These are phyloP conservation scores for Ctenopoma kingsleyae DNA, from an alignment of 2,797 vertebrate species.

Conservation along the genomic window DNA sequence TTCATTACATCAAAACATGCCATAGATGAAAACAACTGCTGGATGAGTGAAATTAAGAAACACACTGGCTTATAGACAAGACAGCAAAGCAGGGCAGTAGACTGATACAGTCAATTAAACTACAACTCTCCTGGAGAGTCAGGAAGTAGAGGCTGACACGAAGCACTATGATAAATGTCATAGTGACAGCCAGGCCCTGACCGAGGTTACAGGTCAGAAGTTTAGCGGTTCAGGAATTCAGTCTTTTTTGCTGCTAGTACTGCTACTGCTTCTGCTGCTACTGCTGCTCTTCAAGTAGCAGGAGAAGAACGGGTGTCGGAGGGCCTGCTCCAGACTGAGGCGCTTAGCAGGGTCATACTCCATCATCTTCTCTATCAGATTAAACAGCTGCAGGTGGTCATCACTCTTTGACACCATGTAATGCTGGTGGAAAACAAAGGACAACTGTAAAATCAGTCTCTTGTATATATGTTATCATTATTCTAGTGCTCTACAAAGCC, in stretches of 20 bases:
- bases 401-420: slow-evolving; percentile 86
- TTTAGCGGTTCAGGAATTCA: slow-evolving; percentile 25
- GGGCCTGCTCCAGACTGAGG: slow-evolving; percentile 88
- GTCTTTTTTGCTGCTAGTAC: slow-evolving; percentile 54
- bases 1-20: slow-evolving; percentile 21
- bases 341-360: slow-evolving; percentile 88
- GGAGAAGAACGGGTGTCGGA: slow-evolving; percentile 88
- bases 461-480: background rate
- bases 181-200: slow-evolving; percentile 24
- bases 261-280: slow-evolving; percentile 51
- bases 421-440: slow-evolving; percentile 72
- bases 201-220: slow-evolving; percentile 13
- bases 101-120: slow-evolving; percentile 91
- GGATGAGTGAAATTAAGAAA: slow-evolving; percentile 2
- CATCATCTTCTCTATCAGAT: slow-evolving; percentile 91
- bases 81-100: slow-evolving; percentile 78
- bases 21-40: background rate
- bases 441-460: background rate
- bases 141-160: slow-evolving; percentile 32
- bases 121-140: slow-evolving; percentile 77
- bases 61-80: slow-evolving; percentile 8
- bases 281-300: slow-evolving; percentile 64
- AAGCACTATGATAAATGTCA: slow-evolving; percentile 21
- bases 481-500: background rate
- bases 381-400: slow-evolving; percentile 88